A percentile compares a stretch with the other conserved stretches of the same genome.
phyloP scores from a whole-genome alignment of 1,140 invertebrate genomes.

The Gerris buenoi region DNA sequence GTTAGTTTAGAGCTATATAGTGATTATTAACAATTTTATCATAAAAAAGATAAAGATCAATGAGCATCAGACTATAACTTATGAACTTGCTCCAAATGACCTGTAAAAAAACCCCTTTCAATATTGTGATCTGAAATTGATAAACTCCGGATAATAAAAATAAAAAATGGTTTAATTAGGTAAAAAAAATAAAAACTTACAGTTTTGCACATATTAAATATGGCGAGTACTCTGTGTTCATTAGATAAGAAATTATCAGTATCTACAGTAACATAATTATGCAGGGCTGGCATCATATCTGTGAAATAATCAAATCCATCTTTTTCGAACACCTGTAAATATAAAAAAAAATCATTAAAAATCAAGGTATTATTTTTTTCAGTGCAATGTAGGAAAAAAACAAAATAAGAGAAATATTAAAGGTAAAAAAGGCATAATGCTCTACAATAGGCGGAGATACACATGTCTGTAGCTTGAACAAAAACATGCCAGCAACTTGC shows the following conservation, averaged over 20 bases:
- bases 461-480: too few relatives aligned
- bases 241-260: conserved; percentile 82
- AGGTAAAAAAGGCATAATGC: not conserved
- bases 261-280: conserved; percentile 95
- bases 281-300: conserved; percentile 96
- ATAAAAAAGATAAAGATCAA: too few relatives aligned
- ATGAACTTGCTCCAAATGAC: too few relatives aligned
- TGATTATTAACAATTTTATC: too few relatives aligned
- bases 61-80: too few relatives aligned
- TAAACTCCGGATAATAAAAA: too few relatives aligned
- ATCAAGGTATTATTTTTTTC: not conserved
- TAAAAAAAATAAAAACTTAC: conserved; percentile 40
- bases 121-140: too few relatives aligned
- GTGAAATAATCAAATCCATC: conserved; percentile 94
- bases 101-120: too few relatives aligned
- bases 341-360: conserved; percentile 13
- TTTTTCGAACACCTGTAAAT: conserved; percentile 65
- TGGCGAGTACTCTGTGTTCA: conserved; percentile 72
- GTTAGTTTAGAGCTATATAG: too few relatives aligned
- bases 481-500: too few relatives aligned
- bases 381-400: not conserved
- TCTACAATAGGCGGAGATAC: too few relatives aligned
- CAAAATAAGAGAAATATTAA: not conserved
- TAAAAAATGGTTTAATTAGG: too few relatives aligned
- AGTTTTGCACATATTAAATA: conserved; percentile 91